Percentiles rank a stretch among this genome's conserved stretches.
These are phyloP conservation scores for Babyrousa celebensis DNA, from an alignment of 2,797 vertebrate species.

Conservation along the genomic window DNA sequence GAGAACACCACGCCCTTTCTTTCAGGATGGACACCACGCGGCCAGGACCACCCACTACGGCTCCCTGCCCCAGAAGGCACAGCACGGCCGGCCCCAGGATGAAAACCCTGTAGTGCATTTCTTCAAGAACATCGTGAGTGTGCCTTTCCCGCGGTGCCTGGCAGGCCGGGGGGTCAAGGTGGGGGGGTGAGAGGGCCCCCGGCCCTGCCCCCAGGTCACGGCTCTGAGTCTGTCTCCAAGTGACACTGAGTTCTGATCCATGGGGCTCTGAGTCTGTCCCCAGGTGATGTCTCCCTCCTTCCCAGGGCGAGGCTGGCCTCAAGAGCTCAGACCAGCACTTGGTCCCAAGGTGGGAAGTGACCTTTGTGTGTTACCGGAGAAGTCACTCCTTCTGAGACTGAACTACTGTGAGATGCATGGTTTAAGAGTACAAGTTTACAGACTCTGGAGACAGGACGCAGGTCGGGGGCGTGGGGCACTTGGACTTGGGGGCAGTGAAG, in stretches of 20 bases:
- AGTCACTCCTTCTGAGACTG: not conserved
- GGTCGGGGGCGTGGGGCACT: no score
- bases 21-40: slow-evolving; percentile 91
- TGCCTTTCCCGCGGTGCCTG: accelerated
- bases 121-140: slow-evolving; percentile 98
- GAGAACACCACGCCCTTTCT: slow-evolving; percentile 71
- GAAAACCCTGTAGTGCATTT: slow-evolving; percentile 98
- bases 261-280: not conserved
- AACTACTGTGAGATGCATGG: not conserved
- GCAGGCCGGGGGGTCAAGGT: not conserved
- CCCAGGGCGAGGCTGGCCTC: accelerated
- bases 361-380: no score
- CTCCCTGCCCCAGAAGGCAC: slow-evolving; percentile 95
- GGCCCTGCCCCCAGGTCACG: no score
- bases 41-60: slow-evolving; percentile 91
- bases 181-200: accelerated
- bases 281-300: no score
- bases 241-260: not conserved
- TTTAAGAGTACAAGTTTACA: not conserved
- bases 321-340: accelerated
- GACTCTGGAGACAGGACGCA: accelerated
- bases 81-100: slow-evolving; percentile 95
- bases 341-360: not conserved
- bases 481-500: accelerated
- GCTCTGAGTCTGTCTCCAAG: not conserved